These are phyloP conservation scores for Bufo bufo DNA, from an alignment of 2,113 vertebrate genomes.

Conservation along the genomic window DNA sequence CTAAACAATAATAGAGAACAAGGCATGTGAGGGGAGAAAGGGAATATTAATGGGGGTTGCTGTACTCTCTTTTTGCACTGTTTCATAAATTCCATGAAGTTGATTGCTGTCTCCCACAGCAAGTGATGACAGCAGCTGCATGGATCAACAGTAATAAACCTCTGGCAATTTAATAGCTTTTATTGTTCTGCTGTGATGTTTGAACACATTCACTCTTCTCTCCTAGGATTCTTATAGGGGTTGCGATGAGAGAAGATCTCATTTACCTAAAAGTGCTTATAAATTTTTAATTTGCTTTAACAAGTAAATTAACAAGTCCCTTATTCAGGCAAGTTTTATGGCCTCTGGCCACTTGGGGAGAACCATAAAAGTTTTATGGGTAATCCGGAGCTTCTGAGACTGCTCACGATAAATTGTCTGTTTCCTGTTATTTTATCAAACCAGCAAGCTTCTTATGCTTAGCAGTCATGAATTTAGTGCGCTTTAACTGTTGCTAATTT, in stretches of 20 bases:
- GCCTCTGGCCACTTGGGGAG: slow-evolving; percentile 93
- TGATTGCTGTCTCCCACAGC: slow-evolving; percentile 83
- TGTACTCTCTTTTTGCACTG: slow-evolving; percentile 58
- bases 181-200: slow-evolving; percentile 95
- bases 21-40: slow-evolving; percentile 1
- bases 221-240: slow-evolving; percentile 86
- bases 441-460: slow-evolving; percentile 86
- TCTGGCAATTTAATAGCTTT: slow-evolving; percentile 94
- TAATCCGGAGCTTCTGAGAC: slow-evolving; percentile 92
- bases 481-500: slow-evolving; percentile 14
- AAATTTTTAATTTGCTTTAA: slow-evolving; percentile 99
- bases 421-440: slow-evolving; percentile 94
- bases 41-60: slow-evolving; percentile 19
- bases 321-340: slow-evolving; percentile 99
- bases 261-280: slow-evolving; percentile 99
- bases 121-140: slow-evolving; percentile 90
- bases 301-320: slow-evolving; percentile 99
- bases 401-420: slow-evolving; percentile 97
- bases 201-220: slow-evolving; percentile 86
- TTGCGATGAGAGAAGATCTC: slow-evolving; percentile 97
- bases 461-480: slow-evolving; percentile 83
- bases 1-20: slow-evolving; percentile 1
- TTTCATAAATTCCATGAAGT: slow-evolving; percentile 75
- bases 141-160: slow-evolving; percentile 86
- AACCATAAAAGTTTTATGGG: slow-evolving; percentile 98